Percentiles rank a stretch among this genome's conserved stretches.
These are phyloP conservation scores for Caenorhabditis plicata DNA, from an alignment of 2,888 invertebrate genomes.

Conservation along the genomic window DNA sequence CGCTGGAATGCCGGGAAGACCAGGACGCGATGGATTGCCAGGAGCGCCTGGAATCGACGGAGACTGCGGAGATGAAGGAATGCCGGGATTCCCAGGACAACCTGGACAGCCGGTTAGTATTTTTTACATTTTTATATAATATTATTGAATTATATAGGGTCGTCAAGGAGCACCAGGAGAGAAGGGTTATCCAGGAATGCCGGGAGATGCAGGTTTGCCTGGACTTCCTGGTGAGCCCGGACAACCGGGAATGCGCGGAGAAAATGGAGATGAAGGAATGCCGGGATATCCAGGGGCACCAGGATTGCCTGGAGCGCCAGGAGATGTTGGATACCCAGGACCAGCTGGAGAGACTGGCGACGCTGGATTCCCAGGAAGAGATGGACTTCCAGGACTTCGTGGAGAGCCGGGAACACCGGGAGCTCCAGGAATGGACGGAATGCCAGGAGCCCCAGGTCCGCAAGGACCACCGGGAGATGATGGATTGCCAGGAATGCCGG, in stretches of 20 bases:
- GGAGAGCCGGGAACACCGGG: too few relatives aligned
- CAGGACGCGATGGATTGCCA: slow-evolving; percentile 45
- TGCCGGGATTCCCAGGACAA: slow-evolving; percentile 43
- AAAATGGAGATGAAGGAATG: slow-evolving; percentile 56
- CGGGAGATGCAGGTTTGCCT: slow-evolving; percentile 45
- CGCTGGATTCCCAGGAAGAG: slow-evolving; percentile 63
- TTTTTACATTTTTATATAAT: too few relatives aligned
- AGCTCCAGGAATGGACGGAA: slow-evolving; percentile 49
- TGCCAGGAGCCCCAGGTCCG: slow-evolving; percentile 46
- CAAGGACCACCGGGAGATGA: slow-evolving; percentile 53
- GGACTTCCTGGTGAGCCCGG: slow-evolving; percentile 60
- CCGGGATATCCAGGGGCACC: slow-evolving; percentile 54
- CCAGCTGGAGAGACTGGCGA: slow-evolving; percentile 57
- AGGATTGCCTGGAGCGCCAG: slow-evolving; percentile 55
- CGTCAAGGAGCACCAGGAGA: slow-evolving; percentile 50
- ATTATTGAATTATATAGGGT: too few relatives aligned
- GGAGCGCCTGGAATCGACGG: slow-evolving; percentile 54
- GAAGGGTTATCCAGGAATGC: slow-evolving; percentile 42
- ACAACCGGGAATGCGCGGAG: slow-evolving; percentile 52
- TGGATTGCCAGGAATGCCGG: slow-evolving; percentile 59
- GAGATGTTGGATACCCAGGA: slow-evolving; percentile 48
- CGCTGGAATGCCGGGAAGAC: slow-evolving; percentile 42
- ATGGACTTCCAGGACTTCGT: slow-evolving; percentile 60
- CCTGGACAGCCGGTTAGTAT: slow-evolving; percentile 52
- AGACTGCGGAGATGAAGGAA: slow-evolving; percentile 53